A percentile compares a stretch with the other conserved stretches of the same genome.
phyloP scores from a whole-genome alignment of 35 echinoderm and acorn worm genomes.

The Anneissia japonica region DNA sequence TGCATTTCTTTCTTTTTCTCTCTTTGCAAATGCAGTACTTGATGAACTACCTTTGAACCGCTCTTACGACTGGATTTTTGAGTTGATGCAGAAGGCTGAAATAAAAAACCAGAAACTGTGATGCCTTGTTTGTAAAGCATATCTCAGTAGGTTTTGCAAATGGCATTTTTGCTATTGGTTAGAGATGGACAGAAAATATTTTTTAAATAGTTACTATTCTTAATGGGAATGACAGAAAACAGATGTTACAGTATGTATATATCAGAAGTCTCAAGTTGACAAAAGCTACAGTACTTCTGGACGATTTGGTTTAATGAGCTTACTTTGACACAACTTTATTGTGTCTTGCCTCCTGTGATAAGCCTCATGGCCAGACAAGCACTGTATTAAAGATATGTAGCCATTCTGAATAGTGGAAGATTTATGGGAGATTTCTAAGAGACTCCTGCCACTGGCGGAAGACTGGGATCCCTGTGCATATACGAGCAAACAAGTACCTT shows the following conservation, averaged over 20 bases:
- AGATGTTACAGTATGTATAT: no score
- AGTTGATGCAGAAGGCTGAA: slow-evolving; percentile 21
- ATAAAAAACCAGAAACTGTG: background rate
- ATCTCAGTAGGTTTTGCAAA: no score
- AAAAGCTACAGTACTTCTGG: no score
- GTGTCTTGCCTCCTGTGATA: slow-evolving; percentile 7
- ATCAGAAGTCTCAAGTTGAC: no score
- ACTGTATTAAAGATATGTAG: no score
- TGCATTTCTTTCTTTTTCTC: slow-evolving; percentile 55
- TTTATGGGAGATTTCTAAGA: slow-evolving; percentile 14
- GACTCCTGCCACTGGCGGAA: slow-evolving; percentile 43
- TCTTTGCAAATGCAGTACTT: background rate
- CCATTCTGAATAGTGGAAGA: background rate
- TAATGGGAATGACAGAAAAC: no score
- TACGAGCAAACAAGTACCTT: no score
- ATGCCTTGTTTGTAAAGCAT: no score
- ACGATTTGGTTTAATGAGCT: no score
- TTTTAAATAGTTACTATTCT: slow-evolving; percentile 6
- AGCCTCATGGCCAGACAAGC: background rate
- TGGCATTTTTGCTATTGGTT: background rate
- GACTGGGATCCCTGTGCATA: no score
- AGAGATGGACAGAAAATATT: background rate
- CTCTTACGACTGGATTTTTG: slow-evolving; percentile 10
- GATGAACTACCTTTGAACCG: no score
- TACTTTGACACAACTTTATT: background rate